Evolutionary conservation across 2,113 vertebrate genomes (phyloP).

Genomic region (Petrocephalus zakoni): DNA sequence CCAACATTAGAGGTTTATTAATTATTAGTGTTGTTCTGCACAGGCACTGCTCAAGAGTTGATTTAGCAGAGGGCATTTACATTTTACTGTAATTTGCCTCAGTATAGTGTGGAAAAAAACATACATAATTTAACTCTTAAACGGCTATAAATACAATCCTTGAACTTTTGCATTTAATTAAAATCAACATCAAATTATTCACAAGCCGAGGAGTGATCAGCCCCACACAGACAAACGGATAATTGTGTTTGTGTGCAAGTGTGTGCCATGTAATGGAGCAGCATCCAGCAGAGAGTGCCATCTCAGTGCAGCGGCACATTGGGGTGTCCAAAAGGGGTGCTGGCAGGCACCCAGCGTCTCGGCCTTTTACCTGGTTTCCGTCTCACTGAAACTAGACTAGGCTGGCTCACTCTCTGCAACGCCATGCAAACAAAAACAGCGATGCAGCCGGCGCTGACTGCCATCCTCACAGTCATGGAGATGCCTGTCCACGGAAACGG

Average conservation of each 20-base stretch:
- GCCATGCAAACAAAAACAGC: not conserved
- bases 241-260: not conserved
- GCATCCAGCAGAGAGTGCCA: not conserved
- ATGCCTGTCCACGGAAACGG: not conserved
- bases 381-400: not conserved
- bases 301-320: not conserved
- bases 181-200: slow-evolving; percentile 29
- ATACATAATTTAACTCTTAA: not conserved
- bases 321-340: not conserved
- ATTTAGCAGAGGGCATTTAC: not conserved
- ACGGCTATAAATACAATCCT: not conserved
- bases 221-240: not conserved
- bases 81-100: not conserved
- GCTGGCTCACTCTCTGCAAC: not conserved
- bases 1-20: not conserved
- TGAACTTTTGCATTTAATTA: slow-evolving; percentile 36
- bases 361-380: slow-evolving; percentile 7
- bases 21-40: not conserved
- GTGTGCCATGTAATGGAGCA: not conserved
- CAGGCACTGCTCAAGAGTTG: not conserved
- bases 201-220: slow-evolving; percentile 21
- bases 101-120: not conserved
- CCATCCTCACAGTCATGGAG: slow-evolving; percentile 27
- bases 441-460: not conserved
- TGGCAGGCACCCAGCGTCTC: not conserved